Conservation (phyloP, 2,888 invertebrate genomes). For the Lomographa bimaculata region DNA sequence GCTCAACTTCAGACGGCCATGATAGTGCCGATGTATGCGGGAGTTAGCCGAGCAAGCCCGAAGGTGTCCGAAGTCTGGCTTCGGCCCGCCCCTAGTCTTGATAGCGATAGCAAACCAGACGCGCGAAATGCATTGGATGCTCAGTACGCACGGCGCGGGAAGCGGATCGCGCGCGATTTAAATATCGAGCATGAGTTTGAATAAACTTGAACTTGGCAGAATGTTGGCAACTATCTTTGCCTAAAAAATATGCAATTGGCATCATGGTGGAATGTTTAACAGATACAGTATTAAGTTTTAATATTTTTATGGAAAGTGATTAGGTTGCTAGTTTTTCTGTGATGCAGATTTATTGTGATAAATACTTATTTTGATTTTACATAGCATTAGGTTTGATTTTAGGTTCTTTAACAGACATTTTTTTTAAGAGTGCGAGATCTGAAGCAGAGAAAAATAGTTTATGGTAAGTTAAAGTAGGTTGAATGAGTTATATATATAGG, state of each 20-base stretch:
- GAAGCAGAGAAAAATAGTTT: no score
- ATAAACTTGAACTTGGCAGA: slow-evolving; percentile 15
- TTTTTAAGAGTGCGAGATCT: no score
- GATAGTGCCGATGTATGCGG: slow-evolving; percentile 58
- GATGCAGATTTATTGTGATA: no score
- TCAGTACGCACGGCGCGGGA: slow-evolving; percentile 64
- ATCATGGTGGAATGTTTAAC: slow-evolving; percentile 2
- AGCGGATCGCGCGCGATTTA: slow-evolving; percentile 37
- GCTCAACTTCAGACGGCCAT: slow-evolving; percentile 63
- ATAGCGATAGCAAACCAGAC: slow-evolving; percentile 56
- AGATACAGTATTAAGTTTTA: no score
- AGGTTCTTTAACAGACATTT: no score
- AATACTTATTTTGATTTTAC: no score
- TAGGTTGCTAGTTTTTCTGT: no score
- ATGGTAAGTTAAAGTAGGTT: no score
- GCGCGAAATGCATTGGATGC: slow-evolving; percentile 63
- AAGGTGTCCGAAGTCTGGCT: slow-evolving; percentile 45
- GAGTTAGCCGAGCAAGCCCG: slow-evolving; percentile 66
- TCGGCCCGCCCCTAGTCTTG: slow-evolving; percentile 24
- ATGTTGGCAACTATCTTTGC: slow-evolving; percentile 7
- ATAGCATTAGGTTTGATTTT: no score
- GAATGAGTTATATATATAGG: no score
- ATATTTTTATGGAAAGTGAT: no score
- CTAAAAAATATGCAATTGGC: no score
- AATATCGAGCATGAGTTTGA: slow-evolving; percentile 37